Percentiles rank a stretch among this genome's conserved stretches.
These are phyloP conservation scores for Stenichneumon culpator DNA, from an alignment of 2,888 invertebrate species.

Conservation along the genomic window DNA sequence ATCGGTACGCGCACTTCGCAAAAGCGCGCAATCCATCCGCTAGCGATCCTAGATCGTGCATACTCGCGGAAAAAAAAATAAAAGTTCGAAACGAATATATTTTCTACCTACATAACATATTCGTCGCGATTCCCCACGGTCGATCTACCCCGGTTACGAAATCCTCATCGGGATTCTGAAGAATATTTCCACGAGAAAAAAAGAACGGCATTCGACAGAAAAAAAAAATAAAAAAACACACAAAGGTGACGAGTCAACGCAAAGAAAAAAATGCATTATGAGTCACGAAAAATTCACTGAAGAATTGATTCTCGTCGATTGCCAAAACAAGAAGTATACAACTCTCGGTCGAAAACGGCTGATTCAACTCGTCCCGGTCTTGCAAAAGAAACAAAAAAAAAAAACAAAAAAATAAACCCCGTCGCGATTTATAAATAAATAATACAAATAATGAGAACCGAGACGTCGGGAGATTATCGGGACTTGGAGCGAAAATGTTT, in stretches of 20 bases:
- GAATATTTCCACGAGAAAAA: conserved; percentile 1
- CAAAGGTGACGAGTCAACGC: neutral
- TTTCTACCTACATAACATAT: too few relatives aligned
- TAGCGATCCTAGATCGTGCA: neutral
- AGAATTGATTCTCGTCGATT: conserved; percentile 9
- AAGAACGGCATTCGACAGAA: neutral
- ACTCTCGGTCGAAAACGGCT: neutral
- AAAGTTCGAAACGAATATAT: too few relatives aligned
- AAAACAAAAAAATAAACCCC: neutral
- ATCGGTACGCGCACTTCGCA: neutral
- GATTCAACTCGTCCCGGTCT: neutral
- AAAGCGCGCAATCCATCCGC: neutral
- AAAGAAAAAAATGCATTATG: neutral
- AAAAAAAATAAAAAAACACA: neutral
- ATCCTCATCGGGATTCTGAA: neutral
- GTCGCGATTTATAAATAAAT: conserved; percentile 47
- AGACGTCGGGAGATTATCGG: conserved; percentile 44
- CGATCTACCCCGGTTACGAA: neutral
- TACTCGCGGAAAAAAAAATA: too few relatives aligned
- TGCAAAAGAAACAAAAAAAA: conserved; percentile 13
- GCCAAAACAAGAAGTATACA: conserved; percentile 15
- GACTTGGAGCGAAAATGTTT: conserved; percentile 60
- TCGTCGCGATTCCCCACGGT: too few relatives aligned
- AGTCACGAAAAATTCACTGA: neutral
- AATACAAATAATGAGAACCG: conserved; percentile 45